These are phyloP conservation scores for Seira ritae DNA, from an alignment of 2,888 invertebrate genomes.

Conservation along the genomic window DNA sequence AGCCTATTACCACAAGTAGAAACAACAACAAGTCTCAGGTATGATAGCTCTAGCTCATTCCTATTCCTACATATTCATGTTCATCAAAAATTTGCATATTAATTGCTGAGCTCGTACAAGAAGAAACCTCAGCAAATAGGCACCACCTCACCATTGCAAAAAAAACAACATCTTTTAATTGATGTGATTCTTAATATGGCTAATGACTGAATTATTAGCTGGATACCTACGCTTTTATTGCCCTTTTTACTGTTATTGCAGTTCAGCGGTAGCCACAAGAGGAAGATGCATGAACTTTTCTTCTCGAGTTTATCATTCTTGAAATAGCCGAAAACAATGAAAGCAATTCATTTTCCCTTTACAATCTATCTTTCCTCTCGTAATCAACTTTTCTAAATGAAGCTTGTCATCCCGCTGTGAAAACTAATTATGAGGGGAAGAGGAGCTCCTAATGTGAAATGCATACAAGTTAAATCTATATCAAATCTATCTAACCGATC, in stretches of 20 bases:
- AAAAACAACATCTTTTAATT: constrained; percentile 8
- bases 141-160: not conserved
- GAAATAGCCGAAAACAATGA: constrained; percentile 1
- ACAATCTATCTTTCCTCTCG: constrained; percentile 7
- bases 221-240: constrained; percentile 21
- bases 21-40: not conserved
- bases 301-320: not conserved
- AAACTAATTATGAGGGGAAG: constrained; percentile 16
- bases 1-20: not conserved
- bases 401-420: constrained; percentile 17
- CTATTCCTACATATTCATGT: not conserved
- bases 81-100: constrained; percentile 35
- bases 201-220: constrained; percentile 41
- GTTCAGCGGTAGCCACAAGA: constrained; percentile 12
- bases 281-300: constrained; percentile 12
- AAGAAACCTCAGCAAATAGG: constrained; percentile 1
- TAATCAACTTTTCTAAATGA: constrained; percentile 18
- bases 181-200: constrained; percentile 29
- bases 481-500: no score
- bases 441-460: not conserved
- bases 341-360: constrained; percentile 18
- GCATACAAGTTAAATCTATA: constrained; percentile 7
- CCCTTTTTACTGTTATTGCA: not conserved
- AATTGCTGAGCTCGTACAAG: constrained; percentile 24
- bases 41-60: no score